Evolutionary conservation across 2,888 invertebrate genomes (phyloP).

Genomic region (Eupithecia abbreviata): DNA sequence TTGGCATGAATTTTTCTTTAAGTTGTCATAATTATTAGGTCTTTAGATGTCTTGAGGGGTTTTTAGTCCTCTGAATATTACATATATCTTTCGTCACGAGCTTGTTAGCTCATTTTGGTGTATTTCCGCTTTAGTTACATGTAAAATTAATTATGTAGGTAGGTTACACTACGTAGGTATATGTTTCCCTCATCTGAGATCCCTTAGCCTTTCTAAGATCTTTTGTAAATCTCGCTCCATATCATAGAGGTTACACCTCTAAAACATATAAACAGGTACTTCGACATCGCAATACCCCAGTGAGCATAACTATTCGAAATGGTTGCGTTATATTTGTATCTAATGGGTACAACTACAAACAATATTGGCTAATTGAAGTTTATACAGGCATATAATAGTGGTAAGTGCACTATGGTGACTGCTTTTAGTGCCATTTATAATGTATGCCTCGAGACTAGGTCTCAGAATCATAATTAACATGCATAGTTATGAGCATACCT

Average conservation of each 20-base stretch:
- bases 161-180: too few species aligned
- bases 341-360: constrained; percentile 18
- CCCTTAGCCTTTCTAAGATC: too few species aligned
- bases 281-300: not conserved
- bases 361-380: constrained; percentile 55
- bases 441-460: constrained; percentile 44
- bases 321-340: not conserved
- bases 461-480: constrained; percentile 16
- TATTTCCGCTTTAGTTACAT: too few species aligned
- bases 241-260: not conserved
- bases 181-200: too few species aligned
- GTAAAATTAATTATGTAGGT: too few species aligned
- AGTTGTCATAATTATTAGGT: too few species aligned
- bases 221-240: not conserved
- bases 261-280: not conserved
- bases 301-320: not conserved
- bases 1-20: too few species aligned
- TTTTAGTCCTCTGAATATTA: too few species aligned
- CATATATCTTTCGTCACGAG: too few species aligned
- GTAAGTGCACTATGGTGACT: constrained; percentile 53
- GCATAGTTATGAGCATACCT: constrained; percentile 1
- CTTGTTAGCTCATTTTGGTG: too few species aligned
- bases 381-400: constrained; percentile 39
- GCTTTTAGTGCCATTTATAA: constrained; percentile 59
- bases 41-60: too few species aligned